phyloP scores from a whole-genome alignment of 2,113 vertebrate genomes.

The Cettia cetti region DNA sequence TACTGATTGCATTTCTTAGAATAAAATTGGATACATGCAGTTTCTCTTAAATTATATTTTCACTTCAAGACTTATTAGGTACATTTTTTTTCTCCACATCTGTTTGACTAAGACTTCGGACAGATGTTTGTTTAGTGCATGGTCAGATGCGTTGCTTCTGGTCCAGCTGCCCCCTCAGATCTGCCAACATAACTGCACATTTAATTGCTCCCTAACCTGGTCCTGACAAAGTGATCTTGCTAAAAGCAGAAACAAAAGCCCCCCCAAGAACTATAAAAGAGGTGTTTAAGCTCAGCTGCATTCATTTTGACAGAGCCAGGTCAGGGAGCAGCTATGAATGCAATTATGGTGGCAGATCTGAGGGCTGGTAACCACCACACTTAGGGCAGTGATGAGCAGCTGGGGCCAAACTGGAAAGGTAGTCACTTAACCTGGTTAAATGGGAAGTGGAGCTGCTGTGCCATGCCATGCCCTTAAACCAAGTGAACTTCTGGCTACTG shows the following conservation, averaged over 20 bases:
- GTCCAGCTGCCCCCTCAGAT: constrained; percentile 58
- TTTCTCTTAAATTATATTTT: constrained; percentile 19
- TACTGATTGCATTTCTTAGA: not conserved
- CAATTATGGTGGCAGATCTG: constrained; percentile 36
- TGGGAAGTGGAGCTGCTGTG: not conserved
- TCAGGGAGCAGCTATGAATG: constrained; percentile 48
- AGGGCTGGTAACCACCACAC: not conserved
- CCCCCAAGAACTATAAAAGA: constrained; percentile 63
- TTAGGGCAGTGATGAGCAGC: constrained; percentile 45
- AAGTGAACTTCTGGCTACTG: not conserved
- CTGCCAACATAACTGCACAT: constrained; percentile 41
- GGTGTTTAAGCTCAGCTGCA: constrained; percentile 61
- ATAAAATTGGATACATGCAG: not conserved
- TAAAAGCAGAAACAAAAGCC: constrained; percentile 62
- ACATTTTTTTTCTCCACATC: constrained; percentile 7
- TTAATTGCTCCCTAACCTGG: constrained; percentile 63
- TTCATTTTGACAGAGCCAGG: constrained; percentile 59
- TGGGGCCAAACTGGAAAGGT: not conserved
- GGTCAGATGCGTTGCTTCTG: constrained; percentile 54
- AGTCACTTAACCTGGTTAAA: constrained; percentile 36
- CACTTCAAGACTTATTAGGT: not conserved
- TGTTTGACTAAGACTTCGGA: constrained; percentile 32
- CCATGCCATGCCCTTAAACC: not conserved
- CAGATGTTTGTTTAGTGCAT: constrained; percentile 61
- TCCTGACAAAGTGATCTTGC: constrained; percentile 45